A percentile compares a stretch with the other conserved stretches of the same genome.
These are phyloP conservation scores for Lycaon pictus DNA, from an alignment of 2,113 vertebrate species.

Conservation along the genomic window DNA sequence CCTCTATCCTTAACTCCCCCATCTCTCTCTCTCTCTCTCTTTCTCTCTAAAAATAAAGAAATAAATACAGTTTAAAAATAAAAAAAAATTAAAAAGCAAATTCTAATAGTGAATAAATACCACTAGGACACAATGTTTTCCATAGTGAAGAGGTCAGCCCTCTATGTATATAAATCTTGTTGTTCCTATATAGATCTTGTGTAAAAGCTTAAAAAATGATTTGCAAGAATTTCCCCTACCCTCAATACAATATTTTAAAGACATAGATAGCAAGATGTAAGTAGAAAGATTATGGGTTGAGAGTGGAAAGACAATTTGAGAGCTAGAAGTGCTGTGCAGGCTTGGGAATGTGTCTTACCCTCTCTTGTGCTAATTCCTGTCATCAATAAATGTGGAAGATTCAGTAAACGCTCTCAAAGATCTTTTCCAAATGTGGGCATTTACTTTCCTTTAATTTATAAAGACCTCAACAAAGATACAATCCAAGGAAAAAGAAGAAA, in stretches of 20 bases:
- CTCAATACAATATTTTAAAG: background rate
- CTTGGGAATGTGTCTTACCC: background rate
- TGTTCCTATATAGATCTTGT: slow-evolving; percentile 26
- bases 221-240: background rate
- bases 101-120: background rate
- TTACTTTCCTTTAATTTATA: background rate
- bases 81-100: background rate
- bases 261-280: background rate
- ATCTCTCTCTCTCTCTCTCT: accelerated
- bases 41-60: background rate
- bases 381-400: background rate
- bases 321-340: background rate
- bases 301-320: background rate
- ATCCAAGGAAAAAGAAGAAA: background rate
- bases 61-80: background rate
- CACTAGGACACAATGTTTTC: background rate
- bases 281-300: background rate
- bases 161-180: background rate
- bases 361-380: background rate
- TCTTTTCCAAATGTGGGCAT: background rate
- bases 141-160: background rate
- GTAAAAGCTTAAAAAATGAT: slow-evolving; percentile 11
- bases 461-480: background rate
- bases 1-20: background rate
- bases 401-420: background rate